Base-by-base conservation (phyloP, 2,113 vertebrate species). In the Delphinus delphis region DNA sequence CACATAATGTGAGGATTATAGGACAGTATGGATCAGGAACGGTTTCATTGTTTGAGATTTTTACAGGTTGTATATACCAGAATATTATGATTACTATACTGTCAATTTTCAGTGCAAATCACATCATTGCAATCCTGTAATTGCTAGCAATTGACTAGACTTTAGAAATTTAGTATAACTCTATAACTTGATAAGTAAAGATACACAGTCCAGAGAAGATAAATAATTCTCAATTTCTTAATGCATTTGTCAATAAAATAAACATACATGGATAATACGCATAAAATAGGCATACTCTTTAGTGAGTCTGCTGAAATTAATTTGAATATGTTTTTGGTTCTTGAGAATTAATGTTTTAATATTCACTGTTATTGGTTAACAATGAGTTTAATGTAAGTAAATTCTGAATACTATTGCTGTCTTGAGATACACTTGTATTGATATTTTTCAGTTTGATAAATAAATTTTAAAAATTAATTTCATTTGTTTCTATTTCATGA, bases 311-410 rank as follows among this genome's bases (percentile, higher is more conserved):
- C 13, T 86, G 60, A 94, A 92, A n/a, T 26, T 76, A 9, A 90
- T 26, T 33, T 94, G 4, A 73, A 3, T 70, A 63, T 71, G 5
- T 14, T 79, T 84, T 86, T 86, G 1, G 8, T 41, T 92, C 10
- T 84, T 85, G 70, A 62, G 31, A 88, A 70, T 58, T 87, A 79
- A 74, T 70, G 84, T 84, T 93, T 97, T 88, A 93, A 90, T 93
- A 79, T 90, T 47, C 4, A 95, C 6, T 81, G 2, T 90, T 85
- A 44, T 47, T 83, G 9, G 23, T 83, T 90, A 86, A 50, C 1
- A 81, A 76, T 92, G 47, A 65, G 1, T 65, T 92, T 63, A 71
- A 79, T 81, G 33, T 83, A 74, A 71, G 3, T 71, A 50, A 94
- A 23, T 85, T 25, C 2, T 77, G 5, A 41, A 33, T 89, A 58